Base-by-base conservation (phyloP, 2,113 vertebrate species). In the Nothobranchius kuhntae region DNA sequence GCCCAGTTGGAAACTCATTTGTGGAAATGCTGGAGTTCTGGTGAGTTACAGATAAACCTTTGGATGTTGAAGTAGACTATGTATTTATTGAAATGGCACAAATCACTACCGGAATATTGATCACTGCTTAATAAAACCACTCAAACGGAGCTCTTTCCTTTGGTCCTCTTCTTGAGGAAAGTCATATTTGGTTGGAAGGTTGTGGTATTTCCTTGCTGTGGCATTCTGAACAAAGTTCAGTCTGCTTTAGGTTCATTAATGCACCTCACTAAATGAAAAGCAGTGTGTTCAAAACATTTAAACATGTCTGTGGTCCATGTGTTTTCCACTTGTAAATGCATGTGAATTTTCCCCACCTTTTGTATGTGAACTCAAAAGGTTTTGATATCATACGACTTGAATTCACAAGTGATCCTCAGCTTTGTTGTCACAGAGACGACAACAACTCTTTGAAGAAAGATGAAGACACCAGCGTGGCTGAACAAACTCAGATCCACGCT, bases 21-120 rank as follows among this genome's bases (percentile, higher is more conserved):
- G 45, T 59, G 53, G 13, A 62, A 26, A 9, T 26, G 44, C 13
- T 72, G 40, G 38, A 44, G 35, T 54, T 75, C 40, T 72, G 54
- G 50, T 84, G 38, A 65, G 75, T 74, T 69, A 68, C 79, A 81
- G 11, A 66, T 71, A 35, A 40, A 75, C 13, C 40, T 65, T 61
- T 47, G 47, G 59, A 75, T 68, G 4, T 75, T 71, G 17, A 72
- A 24, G 35, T 13, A 38, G 51, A 3, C 26, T 73, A 30, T 30
- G 30, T 61, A 46, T 40, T 52, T 50, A 61, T 42, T 12, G 73
- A 7, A 44, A 61, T 30, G 53, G 30, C 9, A 68, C 3, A 50
- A 65, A 62, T 67, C 12, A 7, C 2, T 13, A 54, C 44, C 9
- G 55, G 63, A 80, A 74, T 53, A 70, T 65, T 62, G 50, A 69